Base-by-base conservation (phyloP, 2,113 vertebrate genomes). In the Laticauda colubrina region DNA sequence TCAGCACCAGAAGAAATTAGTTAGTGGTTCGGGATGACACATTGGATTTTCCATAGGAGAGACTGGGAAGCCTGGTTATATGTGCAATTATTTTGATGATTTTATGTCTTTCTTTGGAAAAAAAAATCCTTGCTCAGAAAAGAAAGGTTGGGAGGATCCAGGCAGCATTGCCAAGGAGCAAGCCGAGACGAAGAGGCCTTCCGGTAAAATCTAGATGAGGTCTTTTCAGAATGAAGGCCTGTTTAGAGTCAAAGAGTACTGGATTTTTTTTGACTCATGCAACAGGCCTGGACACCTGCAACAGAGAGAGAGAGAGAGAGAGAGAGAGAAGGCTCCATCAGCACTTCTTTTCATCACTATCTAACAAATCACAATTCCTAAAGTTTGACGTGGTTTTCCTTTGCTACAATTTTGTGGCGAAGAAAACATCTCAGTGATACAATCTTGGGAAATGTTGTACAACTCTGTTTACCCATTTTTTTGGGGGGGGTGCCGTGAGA, bases 41-140 rank as follows among this genome's bases (percentile, higher is more conserved):
- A 89, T 93, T 93, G 93, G 61, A 87, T 92, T 59, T 53, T 93
- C 26, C 90, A 94, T 69, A 0, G 54, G 95, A 95, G 95, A 93
- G 92, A 93, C 95, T 93, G 93, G 93, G 92, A 91, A 93, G 93
- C 88, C 95, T 96, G 95, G 93, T 95, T 94, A 92, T 4, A 8
- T 90, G 96, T 97, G 96, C 96, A 96, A 95, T 97, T 97, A 93
- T 90, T 93, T 95, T 94, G 86, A 24, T 90, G 85, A 90, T 21
- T 24, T 15, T 29, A 14, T 12, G 21, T 21, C 29, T 87, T 57
- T 24, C 43, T 43, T 90, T 86, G 48, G 48, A 1, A 9, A 9
- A 3, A 90, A 92, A 88, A 85, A 34, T 51, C 93, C 94, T 0
- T 0, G 91, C 91, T 86, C 55, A 14, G 64, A 34, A 1, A 85